phyloP scores from a whole-genome alignment of 1,140 invertebrate species.

The Aphelenchoides avenae region DNA sequence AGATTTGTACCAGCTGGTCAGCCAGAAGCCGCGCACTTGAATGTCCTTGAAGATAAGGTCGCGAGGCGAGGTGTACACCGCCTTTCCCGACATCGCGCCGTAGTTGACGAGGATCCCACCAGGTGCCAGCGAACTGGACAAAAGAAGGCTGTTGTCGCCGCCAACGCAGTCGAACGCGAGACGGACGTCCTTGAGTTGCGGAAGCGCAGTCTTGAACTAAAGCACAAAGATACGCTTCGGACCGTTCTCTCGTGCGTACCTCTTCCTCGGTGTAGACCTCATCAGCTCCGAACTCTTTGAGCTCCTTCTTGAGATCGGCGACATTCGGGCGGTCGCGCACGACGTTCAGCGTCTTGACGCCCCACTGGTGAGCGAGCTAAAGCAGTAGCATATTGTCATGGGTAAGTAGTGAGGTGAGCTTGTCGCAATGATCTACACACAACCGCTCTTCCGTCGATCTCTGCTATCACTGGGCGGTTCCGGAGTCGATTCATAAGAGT shows the following conservation, averaged over 20 bases:
- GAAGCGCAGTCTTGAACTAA: slow-evolving; percentile 23
- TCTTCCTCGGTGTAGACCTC: slow-evolving; percentile 76
- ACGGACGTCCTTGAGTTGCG: slow-evolving; percentile 65
- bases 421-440: too few relatives aligned
- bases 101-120: slow-evolving; percentile 54
- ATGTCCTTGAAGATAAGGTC: too few relatives aligned
- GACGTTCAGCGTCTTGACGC: slow-evolving; percentile 76
- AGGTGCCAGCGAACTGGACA: slow-evolving; percentile 29
- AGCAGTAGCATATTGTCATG: slow-evolving; percentile 19
- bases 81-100: slow-evolving; percentile 56
- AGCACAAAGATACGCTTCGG: too few relatives aligned
- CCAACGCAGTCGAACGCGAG: slow-evolving; percentile 92
- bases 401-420: too few relatives aligned
- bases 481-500: too few relatives aligned
- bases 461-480: slow-evolving; percentile 90
- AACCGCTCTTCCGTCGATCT: too few relatives aligned
- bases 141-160: slow-evolving; percentile 68
- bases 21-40: too few relatives aligned
- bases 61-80: too few relatives aligned
- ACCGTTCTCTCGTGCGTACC: too few relatives aligned
- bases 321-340: slow-evolving; percentile 76
- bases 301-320: slow-evolving; percentile 68
- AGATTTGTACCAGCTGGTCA: too few relatives aligned
- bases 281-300: slow-evolving; percentile 77
- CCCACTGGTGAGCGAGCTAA: slow-evolving; percentile 54